These are phyloP conservation scores for Takifugu bimaculatus DNA, from an alignment of 2,113 vertebrate genomes.

Conservation along the genomic window DNA sequence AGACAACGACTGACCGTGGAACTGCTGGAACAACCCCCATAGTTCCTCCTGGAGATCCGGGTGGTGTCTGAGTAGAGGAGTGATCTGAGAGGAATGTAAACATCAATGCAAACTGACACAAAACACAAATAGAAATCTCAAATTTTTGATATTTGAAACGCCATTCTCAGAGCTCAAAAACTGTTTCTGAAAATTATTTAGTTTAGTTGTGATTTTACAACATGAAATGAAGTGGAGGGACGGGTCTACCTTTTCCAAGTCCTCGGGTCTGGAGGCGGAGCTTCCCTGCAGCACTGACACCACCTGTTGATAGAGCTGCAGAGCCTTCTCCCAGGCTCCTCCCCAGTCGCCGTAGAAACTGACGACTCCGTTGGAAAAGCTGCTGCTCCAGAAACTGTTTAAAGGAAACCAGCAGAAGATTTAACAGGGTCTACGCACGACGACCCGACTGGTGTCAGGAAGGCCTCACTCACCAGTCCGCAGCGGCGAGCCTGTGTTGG, in stretches of 20 bases:
- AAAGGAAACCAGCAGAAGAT: neutral
- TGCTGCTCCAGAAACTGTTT: slow-evolving; percentile 86
- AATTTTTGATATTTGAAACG: too few species aligned
- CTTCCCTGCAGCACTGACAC: slow-evolving; percentile 84
- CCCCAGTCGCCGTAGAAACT: slow-evolving; percentile 84
- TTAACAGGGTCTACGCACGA: too few species aligned
- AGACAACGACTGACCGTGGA: slow-evolving; percentile 66
- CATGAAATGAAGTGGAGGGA: too few species aligned
- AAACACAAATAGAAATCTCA: too few species aligned
- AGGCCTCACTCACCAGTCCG: slow-evolving; percentile 77
- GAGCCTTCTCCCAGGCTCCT: slow-evolving; percentile 84
- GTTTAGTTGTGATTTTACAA: too few species aligned
- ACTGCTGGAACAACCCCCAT: slow-evolving; percentile 81
- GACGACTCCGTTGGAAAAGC: slow-evolving; percentile 85
- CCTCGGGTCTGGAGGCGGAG: slow-evolving; percentile 72
- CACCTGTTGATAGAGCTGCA: slow-evolving; percentile 82
- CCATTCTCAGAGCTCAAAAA: too few species aligned
- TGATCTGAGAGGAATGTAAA: slow-evolving; percentile 67
- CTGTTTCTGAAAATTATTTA: too few species aligned
- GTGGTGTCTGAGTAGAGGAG: slow-evolving; percentile 78
- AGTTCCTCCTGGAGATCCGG: slow-evolving; percentile 84
- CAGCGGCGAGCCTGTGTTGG: slow-evolving; percentile 82
- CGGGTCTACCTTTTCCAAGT: slow-evolving; percentile 74
- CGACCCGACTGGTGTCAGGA: neutral
- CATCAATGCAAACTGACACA: neutral